Conservation (phyloP, 2,113 vertebrate species). For the Planiliza haematocheilus region DNA sequence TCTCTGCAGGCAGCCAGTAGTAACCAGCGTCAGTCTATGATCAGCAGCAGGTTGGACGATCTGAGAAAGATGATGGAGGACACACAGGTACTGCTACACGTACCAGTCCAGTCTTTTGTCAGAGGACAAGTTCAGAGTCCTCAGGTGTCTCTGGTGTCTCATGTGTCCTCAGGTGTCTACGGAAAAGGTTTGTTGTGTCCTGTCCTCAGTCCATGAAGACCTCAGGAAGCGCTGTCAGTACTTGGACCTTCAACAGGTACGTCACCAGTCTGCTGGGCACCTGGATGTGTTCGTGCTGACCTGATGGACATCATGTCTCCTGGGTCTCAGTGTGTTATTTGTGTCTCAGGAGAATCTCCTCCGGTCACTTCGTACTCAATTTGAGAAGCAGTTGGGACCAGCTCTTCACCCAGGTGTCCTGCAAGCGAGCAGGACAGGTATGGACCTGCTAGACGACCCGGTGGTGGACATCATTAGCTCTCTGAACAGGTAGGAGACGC, state of each 20-base stretch:
- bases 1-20: constrained; percentile 47
- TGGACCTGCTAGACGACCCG: constrained; percentile 41
- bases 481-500: constrained; percentile 50
- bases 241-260: constrained; percentile 53
- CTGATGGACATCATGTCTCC: neutral
- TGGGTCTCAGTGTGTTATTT: neutral
- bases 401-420: neutral
- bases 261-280: neutral
- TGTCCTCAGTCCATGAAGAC: constrained; percentile 48
- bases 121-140: too few species aligned
- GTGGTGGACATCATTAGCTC: constrained; percentile 39
- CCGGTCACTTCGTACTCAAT: neutral
- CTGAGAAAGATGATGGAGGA: constrained; percentile 40
- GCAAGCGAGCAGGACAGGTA: constrained; percentile 12
- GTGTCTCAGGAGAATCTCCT: neutral
- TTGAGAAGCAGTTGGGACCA: constrained; percentile 16
- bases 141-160: too few species aligned
- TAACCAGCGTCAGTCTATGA: constrained; percentile 54
- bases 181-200: constrained; percentile 37
- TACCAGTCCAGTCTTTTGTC: too few species aligned
- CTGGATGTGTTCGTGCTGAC: neutral
- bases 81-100: constrained; percentile 18
- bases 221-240: constrained; percentile 47
- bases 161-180: constrained; percentile 46
- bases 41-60: constrained; percentile 56